phyloP scores from a whole-genome alignment of 1,140 invertebrate species.

The Nephila pilipes region DNA sequence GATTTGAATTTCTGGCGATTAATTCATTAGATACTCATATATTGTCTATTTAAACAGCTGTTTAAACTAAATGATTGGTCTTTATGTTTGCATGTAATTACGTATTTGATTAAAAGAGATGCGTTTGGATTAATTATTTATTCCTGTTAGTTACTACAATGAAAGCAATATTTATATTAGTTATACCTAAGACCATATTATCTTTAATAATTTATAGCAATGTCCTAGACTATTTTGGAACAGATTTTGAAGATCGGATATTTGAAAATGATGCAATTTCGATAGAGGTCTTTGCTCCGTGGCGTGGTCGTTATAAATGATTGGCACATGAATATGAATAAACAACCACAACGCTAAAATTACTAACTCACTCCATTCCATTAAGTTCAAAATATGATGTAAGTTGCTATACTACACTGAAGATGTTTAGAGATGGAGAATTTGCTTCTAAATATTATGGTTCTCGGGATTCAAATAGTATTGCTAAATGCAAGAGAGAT shows the following conservation, averaged over 20 bases:
- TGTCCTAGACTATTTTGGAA: constrained; percentile 92
- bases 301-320: constrained; percentile 98
- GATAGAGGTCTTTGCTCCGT: constrained; percentile 99
- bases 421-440: constrained; percentile 97
- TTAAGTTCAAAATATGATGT: constrained; percentile 95
- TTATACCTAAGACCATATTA: not conserved
- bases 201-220: constrained; percentile 81
- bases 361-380: constrained; percentile 93
- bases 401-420: constrained; percentile 97
- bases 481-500: too few relatives aligned
- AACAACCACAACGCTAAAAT: constrained; percentile 91
- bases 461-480: constrained; percentile 94
- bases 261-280: constrained; percentile 92
- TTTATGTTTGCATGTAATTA: too few relatives aligned
- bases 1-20: too few relatives aligned
- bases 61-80: too few relatives aligned
- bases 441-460: constrained; percentile 96
- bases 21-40: too few relatives aligned
- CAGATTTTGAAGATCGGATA: constrained; percentile 90
- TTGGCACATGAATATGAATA: constrained; percentile 98
- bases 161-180: constrained; percentile 15
- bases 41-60: too few relatives aligned
- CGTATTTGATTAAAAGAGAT: too few relatives aligned
- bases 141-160: not conserved
- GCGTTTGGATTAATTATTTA: not conserved